Conservation (phyloP, 2,888 invertebrate genomes). For the Lacanobia oleracea region DNA sequence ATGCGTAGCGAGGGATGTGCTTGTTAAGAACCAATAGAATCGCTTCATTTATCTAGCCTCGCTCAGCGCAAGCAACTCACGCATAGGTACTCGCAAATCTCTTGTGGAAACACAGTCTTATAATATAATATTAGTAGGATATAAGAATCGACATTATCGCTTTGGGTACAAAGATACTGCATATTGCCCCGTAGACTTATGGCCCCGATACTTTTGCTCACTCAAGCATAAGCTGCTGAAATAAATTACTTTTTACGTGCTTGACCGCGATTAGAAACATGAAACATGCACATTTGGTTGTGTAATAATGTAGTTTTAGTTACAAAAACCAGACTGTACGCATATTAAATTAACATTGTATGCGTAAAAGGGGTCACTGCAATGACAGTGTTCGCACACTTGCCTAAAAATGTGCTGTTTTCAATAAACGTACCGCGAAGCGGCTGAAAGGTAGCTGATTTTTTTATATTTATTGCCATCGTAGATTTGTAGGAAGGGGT, state of each 20-base stretch:
- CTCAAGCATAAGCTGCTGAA: neutral
- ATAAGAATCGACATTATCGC: neutral
- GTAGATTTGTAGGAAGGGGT: too few species aligned
- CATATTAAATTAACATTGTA: neutral
- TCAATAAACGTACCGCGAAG: too few species aligned
- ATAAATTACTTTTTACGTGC: neutral
- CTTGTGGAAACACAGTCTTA: too few species aligned
- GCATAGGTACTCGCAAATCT: too few species aligned
- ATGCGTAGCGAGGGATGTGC: too few species aligned
- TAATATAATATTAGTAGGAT: too few species aligned
- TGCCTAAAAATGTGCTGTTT: neutral
- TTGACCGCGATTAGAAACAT: conserved; percentile 3
- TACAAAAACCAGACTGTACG: neutral
- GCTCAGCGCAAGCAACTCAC: too few species aligned
- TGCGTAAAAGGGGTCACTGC: neutral
- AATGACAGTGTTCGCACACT: neutral
- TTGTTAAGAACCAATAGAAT: too few species aligned
- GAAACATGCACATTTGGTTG: conserved; percentile 6
- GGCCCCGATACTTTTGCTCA: neutral
- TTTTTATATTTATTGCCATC: neutral
- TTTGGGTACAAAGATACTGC: neutral
- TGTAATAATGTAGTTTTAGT: neutral
- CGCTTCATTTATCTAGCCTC: too few species aligned
- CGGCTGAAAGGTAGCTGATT: neutral
- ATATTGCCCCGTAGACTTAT: too few species aligned